A percentile compares a stretch with the other conserved stretches of the same genome.
phyloP scores from a whole-genome alignment of 2,888 invertebrate species.

The Pristionchus exspectatus region DNA sequence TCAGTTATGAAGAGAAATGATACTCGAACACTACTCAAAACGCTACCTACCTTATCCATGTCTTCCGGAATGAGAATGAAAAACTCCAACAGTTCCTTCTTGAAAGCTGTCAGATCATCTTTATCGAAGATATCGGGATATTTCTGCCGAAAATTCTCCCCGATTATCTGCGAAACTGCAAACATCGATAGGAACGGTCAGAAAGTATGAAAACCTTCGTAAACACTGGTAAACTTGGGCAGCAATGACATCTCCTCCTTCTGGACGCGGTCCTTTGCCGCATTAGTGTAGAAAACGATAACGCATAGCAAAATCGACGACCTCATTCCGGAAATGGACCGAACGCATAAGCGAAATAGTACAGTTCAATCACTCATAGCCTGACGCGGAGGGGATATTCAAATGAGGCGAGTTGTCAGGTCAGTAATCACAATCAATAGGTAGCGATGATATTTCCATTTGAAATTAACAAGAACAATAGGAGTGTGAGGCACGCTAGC shows the following conservation, averaged over 20 bases:
- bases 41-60: background rate
- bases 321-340: background rate
- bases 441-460: background rate
- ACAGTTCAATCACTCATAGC: background rate
- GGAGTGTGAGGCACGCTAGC: background rate
- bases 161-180: constrained; percentile 19
- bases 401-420: background rate
- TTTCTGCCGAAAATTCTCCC: background rate
- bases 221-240: constrained; percentile 3
- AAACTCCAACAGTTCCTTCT: constrained; percentile 14
- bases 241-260: background rate
- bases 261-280: background rate
- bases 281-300: background rate
- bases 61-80: constrained; percentile 22
- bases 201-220: background rate
- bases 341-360: background rate
- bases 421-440: background rate
- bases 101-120: constrained; percentile 16
- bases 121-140: constrained; percentile 27
- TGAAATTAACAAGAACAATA: background rate
- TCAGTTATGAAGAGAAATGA: too few relatives aligned
- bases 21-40: background rate
- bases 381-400: background rate
- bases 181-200: background rate
- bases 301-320: background rate